phyloP scores from a whole-genome alignment of 2,888 invertebrate species.

The Nomada goodeniana region DNA sequence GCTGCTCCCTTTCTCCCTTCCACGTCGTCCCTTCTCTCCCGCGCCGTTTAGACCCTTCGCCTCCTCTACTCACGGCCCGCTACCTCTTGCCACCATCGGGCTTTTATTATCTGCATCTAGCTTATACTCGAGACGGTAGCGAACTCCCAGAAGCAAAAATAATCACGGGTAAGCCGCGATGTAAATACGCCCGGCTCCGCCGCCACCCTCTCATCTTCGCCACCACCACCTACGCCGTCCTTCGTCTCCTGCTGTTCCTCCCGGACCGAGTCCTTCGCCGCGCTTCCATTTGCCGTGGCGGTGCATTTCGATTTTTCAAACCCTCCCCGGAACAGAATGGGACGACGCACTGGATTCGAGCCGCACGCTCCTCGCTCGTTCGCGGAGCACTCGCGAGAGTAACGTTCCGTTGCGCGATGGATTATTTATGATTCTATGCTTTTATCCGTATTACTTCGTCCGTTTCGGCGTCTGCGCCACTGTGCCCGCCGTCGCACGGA shows the following conservation, averaged over 20 bases:
- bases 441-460: constrained; percentile 61
- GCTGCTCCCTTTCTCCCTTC: constrained; percentile 64
- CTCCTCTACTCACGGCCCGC: constrained; percentile 41
- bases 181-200: constrained; percentile 49
- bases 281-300: constrained; percentile 1
- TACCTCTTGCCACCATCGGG: constrained; percentile 54
- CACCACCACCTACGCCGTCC: background rate
- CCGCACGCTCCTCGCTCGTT: background rate
- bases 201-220: constrained; percentile 1
- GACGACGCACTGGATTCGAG: constrained; percentile 4
- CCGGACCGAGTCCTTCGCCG: background rate
- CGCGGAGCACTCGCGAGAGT: constrained; percentile 19
- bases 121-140: constrained; percentile 63
- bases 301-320: constrained; percentile 24
- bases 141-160: constrained; percentile 59
- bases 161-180: constrained; percentile 59
- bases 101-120: constrained; percentile 64
- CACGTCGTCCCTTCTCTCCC: constrained; percentile 50
- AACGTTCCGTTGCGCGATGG: constrained; percentile 49
- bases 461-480: background rate
- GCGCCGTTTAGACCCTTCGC: constrained; percentile 52
- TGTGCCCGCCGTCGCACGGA: background rate
- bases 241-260: background rate
- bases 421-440: constrained; percentile 62
- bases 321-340: constrained; percentile 5